These are phyloP conservation scores for Pluvianellus socialis DNA, from an alignment of 2,113 vertebrate species.

Conservation along the genomic window DNA sequence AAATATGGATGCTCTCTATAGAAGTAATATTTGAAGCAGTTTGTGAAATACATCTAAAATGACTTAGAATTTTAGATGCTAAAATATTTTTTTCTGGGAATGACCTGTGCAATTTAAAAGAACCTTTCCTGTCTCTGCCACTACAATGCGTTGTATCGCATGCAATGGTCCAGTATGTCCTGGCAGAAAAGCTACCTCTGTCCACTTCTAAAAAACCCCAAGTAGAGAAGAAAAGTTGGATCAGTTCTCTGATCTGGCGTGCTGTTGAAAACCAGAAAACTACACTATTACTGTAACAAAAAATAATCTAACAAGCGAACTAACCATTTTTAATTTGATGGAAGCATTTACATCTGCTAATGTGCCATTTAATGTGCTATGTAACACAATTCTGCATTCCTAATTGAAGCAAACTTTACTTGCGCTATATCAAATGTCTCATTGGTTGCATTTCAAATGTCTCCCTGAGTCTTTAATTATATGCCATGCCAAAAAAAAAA, in stretches of 20 bases:
- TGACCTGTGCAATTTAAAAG: neutral
- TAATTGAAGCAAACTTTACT: slow-evolving; percentile 35
- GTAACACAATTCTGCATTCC: slow-evolving; percentile 25
- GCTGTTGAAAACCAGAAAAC: neutral
- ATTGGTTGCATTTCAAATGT: neutral
- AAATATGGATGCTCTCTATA: neutral
- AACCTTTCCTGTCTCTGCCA: neutral
- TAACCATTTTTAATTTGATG: slow-evolving; percentile 1
- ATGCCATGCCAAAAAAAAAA: neutral
- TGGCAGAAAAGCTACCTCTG: neutral
- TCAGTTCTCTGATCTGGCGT: neutral
- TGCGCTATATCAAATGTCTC: neutral
- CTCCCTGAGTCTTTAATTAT: neutral
- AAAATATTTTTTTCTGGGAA: neutral
- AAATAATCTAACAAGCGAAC: neutral
- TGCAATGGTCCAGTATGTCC: neutral
- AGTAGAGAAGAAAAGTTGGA: neutral
- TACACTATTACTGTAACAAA: neutral
- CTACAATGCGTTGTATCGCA: neutral
- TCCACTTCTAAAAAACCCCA: neutral
- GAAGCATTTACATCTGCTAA: slow-evolving; percentile 38
- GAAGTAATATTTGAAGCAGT: neutral
- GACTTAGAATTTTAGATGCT: neutral
- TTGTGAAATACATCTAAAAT: neutral
- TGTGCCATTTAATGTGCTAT: slow-evolving; percentile 40